phyloP scores from a whole-genome alignment of 64 coral and sea anemone genomes.

The Catalaphyllia jardinei region DNA sequence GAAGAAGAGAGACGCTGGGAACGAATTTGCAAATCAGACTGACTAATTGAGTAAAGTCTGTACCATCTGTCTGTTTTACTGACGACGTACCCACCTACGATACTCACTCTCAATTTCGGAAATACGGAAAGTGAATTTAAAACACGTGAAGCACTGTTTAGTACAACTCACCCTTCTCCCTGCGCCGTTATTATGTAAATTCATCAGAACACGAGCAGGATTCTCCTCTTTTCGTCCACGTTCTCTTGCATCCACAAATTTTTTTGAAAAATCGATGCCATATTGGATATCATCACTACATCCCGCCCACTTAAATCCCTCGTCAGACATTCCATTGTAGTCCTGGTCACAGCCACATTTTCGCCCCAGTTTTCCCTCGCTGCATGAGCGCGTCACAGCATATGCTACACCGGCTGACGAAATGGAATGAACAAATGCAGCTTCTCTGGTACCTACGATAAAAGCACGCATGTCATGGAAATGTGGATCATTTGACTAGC shows the following conservation, averaged over 20 bases:
- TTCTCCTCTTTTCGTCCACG: conserved; percentile 66
- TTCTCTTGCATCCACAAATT: conserved; percentile 91
- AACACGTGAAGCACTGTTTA: neutral
- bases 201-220: conserved; percentile 79
- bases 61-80: no score
- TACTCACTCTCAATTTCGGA: neutral
- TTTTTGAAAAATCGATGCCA: conserved; percentile 78
- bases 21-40: no score
- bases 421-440: conserved; percentile 94
- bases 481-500: no score
- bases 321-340: conserved; percentile 32
- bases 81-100: neutral
- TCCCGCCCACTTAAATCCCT: conserved; percentile 87
- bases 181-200: conserved; percentile 93
- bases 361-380: conserved; percentile 64
- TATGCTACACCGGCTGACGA: conserved; percentile 86
- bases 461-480: neutral
- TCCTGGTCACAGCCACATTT: conserved; percentile 88
- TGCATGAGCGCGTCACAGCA: conserved; percentile 85
- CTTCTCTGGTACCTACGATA: conserved; percentile 81
- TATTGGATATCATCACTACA: conserved; percentile 92
- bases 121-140: neutral
- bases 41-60: no score
- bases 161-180: conserved; percentile 72
- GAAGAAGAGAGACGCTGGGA: no score